Evolutionary conservation across 2,113 vertebrate genomes (phyloP), one percentile per base, ranked within the genome.

Genomic region (Thryonomys swinderianus): DNA sequence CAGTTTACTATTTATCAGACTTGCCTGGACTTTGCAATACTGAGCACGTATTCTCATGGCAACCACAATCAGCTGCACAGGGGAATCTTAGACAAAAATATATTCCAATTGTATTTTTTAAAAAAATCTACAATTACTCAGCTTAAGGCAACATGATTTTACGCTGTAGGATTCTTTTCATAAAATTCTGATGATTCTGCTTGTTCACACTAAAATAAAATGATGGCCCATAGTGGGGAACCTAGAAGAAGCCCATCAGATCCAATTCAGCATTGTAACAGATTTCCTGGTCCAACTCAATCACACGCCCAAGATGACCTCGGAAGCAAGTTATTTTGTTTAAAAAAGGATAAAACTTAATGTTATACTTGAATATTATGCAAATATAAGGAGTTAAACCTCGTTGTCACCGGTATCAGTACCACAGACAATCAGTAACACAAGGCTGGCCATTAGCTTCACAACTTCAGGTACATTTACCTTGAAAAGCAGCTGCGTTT

Each of bases 401-500:
- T 37, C 86, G 37, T 32, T 64, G 80, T 85, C 20, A 57, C 32
- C 23, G 61, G 5, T 18, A 48, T 20, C 51, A 55, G 0, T 37
- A 55, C 18, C 23, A 74, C 1, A 94, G 37, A 27, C 80, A 69
- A 83, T 34, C 57, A 32, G 23, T 10, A 25, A 27, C 48, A 40
- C 14, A 89, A 57, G 6, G 21, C 34, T 85, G 5, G 0, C 71
- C 84, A 0, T 88, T 86, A 5, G 45, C 79, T 85, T 73, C 61
- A 96, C 82, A 96, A 10, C n/a, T 95, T 89, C 79, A 30, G 40
- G 87, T 76, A 84, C n/a, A 7, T 78, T 98, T 98, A 99, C 99
- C 99, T 98, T 99, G 99, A 98, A 99, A 99, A 95, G 98, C 97
- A 45, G 99, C 99, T 81, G 99, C 98, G 92, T 99, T 99, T 82